Evolutionary conservation across 2,888 invertebrate genomes (phyloP).

Genomic region (Terebella lapidaria): DNA sequence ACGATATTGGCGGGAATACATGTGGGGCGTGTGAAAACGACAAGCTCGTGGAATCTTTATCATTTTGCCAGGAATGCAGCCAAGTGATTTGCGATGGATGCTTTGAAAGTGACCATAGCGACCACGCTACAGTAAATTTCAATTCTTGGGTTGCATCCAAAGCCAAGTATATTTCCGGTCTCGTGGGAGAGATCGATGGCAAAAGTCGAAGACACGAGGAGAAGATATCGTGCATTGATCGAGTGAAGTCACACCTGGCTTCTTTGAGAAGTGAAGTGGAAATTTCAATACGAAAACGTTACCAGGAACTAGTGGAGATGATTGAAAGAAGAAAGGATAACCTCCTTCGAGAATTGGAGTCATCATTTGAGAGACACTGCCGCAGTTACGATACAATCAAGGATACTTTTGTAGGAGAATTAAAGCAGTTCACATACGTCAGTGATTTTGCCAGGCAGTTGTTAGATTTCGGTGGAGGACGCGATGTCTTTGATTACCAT

Average conservation of each 20-base stretch:
- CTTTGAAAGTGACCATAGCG: no score
- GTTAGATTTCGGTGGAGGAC: background rate
- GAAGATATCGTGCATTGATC: background rate
- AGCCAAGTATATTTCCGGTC: background rate
- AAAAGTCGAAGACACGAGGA: background rate
- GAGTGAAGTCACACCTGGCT: background rate
- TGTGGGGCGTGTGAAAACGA: no score
- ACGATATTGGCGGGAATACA: no score
- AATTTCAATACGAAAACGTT: background rate
- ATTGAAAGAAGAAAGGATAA: background rate
- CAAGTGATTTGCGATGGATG: no score
- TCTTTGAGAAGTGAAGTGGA: background rate
- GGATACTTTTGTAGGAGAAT: background rate
- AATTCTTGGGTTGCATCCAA: background rate
- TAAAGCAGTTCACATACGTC: background rate
- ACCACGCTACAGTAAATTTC: no score
- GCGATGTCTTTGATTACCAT: conserved; percentile 10
- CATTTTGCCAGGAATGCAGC: no score
- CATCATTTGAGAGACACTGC: background rate
- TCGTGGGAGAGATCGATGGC: background rate
- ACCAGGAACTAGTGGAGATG: background rate
- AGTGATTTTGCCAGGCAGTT: background rate
- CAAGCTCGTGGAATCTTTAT: no score
- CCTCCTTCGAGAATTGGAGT: background rate
- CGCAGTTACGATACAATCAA: background rate